Evolutionary conservation across 2,797 vertebrate genomes (phyloP), one percentile per base, ranked within the genome.

Genomic region (Scarus forsteni): DNA sequence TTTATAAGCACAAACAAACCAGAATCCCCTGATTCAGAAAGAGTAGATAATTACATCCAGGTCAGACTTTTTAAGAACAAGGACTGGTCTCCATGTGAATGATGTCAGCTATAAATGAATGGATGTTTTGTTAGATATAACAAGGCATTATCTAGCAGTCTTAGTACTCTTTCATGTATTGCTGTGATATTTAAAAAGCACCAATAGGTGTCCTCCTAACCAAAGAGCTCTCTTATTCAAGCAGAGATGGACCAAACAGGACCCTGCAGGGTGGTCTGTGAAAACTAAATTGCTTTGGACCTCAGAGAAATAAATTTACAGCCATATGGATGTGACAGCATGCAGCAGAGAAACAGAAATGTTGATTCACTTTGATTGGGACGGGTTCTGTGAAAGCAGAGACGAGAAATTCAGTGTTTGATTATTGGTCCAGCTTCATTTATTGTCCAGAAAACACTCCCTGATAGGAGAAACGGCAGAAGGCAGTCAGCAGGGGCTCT

Each of bases 151-250:
- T 46, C 8, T 9, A 27, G 19, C 18, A 50, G 10, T 50, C 10
- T 2, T 8, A 46, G 45, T 50, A 19, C 11, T 50, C 3, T 3
- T 50, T 50, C 59, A 11, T 61, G n/a, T 3, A 6, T 50, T 56
- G 11, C 45, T 86, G 85, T 60, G 58, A 48, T 85, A 8, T 71
- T 38, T 38, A 70, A 39, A 48, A 11, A 15, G 51, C 12, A 70
- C 84, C 83, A 82, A 76, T 79, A 89, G 88, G 66, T 79, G 86
- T 88, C 82, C 75, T 71, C 60, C 75, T 88, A 69, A 53, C 15
- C 72, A 67, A 27, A 61, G 65, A 70, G 36, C 70, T 68, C 13
- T 7, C 8, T 19, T 36, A 9, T 8, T n/a, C 34, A 18, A n/a
- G 16, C 39, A 51, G 19, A 61, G 55, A 18, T 19, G 35, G 62